Conservation (phyloP, 2,888 invertebrate genomes). For the Lysandra coridon region DNA sequence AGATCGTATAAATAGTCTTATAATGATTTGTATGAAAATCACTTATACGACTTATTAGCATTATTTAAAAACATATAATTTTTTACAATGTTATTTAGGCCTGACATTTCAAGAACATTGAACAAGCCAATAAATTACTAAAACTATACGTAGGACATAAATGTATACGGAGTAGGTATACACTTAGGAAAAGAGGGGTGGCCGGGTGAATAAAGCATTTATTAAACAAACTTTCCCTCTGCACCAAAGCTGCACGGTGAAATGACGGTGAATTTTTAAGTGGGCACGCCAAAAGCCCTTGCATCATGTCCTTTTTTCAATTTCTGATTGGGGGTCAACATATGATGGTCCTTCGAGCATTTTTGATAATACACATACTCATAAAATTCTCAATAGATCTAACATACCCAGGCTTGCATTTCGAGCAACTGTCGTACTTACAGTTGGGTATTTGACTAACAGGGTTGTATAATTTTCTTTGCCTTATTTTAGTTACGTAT, state of each 20-base stretch:
- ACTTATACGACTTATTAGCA: too few species aligned
- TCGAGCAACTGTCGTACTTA: too few species aligned
- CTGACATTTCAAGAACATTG: not conserved
- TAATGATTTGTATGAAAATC: too few species aligned
- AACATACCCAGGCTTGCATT: too few species aligned
- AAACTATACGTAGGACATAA: not conserved
- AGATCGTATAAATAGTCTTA: too few species aligned
- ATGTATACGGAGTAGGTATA: not conserved
- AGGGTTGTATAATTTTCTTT: too few species aligned
- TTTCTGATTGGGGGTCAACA: not conserved
- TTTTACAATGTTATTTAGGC: too few species aligned
- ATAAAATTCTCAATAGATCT: too few species aligned
- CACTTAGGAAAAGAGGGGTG: too few species aligned
- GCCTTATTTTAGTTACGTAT: too few species aligned
- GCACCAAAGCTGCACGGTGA: not conserved
- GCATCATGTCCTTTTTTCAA: not conserved
- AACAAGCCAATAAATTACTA: not conserved
- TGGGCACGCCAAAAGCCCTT: not conserved
- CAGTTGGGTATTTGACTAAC: too few species aligned
- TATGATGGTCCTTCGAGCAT: not conserved
- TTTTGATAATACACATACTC: not conserved
- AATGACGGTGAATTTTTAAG: slow-evolving; percentile 13
- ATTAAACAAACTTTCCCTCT: not conserved
- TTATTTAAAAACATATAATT: too few species aligned
- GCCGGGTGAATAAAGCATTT: not conserved